Conservation (phyloP, 2,888 invertebrate species). For the Cryptocephalus primarius region DNA sequence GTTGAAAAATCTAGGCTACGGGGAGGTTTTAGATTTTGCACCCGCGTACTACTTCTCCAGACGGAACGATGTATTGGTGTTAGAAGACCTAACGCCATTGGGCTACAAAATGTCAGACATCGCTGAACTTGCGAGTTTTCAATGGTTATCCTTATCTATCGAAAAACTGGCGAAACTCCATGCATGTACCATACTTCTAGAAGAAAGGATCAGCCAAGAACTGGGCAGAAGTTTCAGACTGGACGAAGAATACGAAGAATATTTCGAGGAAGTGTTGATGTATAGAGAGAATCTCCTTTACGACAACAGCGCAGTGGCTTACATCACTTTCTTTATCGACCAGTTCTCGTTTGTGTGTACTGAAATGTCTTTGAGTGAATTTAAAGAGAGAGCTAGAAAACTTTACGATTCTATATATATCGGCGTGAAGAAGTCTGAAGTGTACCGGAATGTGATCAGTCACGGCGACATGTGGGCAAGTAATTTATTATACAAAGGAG, state of each 20-base stretch:
- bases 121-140: slow-evolving; percentile 10
- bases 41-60: slow-evolving; percentile 30
- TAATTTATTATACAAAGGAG: slow-evolving; percentile 25
- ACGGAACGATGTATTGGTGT: slow-evolving; percentile 26
- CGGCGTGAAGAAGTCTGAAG: slow-evolving; percentile 25
- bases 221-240: slow-evolving; percentile 16
- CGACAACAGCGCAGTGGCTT: not conserved
- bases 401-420: slow-evolving; percentile 19
- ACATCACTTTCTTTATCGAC: slow-evolving; percentile 5
- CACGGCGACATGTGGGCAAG: slow-evolving; percentile 30
- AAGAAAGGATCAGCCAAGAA: slow-evolving; percentile 16
- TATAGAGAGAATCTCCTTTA: slow-evolving; percentile 1
- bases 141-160: slow-evolving; percentile 15
- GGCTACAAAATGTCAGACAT: slow-evolving; percentile 9
- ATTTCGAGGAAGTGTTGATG: slow-evolving; percentile 11
- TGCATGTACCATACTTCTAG: slow-evolving; percentile 27
- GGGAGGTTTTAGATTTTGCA: slow-evolving; percentile 18
- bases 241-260: slow-evolving; percentile 20
- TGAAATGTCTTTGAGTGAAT: slow-evolving; percentile 5
- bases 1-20: slow-evolving; percentile 23
- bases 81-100: slow-evolving; percentile 29
- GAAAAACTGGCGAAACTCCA: slow-evolving; percentile 24
- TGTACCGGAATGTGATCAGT: slow-evolving; percentile 31
- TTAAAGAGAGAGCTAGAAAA: slow-evolving; percentile 6
- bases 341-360: slow-evolving; percentile 9